Evolutionary conservation across 2,113 vertebrate species (phyloP).

Genomic region (Pelecanoides urinatrix): DNA sequence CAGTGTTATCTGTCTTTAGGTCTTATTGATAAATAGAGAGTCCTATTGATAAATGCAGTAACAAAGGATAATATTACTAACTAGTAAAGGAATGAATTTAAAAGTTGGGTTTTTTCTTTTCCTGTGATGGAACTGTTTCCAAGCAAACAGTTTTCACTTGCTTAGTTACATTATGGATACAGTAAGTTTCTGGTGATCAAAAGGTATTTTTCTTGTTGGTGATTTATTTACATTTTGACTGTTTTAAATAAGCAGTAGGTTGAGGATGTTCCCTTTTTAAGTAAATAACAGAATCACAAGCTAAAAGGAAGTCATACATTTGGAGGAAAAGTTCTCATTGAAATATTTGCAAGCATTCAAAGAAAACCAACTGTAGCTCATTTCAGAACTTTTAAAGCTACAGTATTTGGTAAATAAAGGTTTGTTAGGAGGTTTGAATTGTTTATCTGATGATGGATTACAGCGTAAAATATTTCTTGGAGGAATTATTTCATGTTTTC

Average conservation of each 20-base stretch:
- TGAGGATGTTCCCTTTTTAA: not conserved
- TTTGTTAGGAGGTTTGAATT: not conserved
- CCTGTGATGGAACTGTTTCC: not conserved
- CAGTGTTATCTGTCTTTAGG: not conserved
- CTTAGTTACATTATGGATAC: not conserved
- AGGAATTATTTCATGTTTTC: conserved; percentile 46
- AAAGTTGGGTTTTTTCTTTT: not conserved
- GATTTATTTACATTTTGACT: not conserved
- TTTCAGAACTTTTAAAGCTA: not conserved
- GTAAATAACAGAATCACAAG: not conserved
- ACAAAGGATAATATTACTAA: not conserved
- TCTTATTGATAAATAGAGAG: not conserved
- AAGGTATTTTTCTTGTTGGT: not conserved
- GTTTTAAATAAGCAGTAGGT: not conserved
- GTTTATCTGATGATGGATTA: not conserved
- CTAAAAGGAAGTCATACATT: not conserved
- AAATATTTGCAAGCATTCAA: not conserved
- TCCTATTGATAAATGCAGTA: not conserved
- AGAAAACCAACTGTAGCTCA: not conserved
- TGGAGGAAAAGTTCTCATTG: not conserved
- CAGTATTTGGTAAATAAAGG: not conserved
- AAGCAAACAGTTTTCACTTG: not conserved
- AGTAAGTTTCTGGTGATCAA: conserved; percentile 24
- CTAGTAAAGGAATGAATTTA: not conserved
- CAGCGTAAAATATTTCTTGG: conserved; percentile 26